Evolutionary conservation across 2,888 invertebrate genomes (phyloP).

Genomic region (Drosophila rubida): DNA sequence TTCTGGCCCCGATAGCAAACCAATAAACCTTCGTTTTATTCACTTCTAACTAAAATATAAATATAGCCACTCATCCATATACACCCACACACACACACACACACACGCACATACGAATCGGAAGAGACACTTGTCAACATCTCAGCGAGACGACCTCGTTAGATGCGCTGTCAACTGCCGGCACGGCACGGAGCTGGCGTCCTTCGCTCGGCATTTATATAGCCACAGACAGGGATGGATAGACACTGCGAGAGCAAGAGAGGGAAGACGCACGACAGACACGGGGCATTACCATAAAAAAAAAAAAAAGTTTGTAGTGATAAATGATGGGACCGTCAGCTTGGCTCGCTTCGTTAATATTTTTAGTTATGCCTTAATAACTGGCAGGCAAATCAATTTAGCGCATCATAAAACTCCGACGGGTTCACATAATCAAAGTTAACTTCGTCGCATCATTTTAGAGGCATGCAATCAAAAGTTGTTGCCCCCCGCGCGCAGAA

Average conservation of each 20-base stretch:
- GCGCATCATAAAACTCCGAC: constrained; percentile 65
- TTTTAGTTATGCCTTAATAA: constrained; percentile 76
- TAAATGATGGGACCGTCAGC: constrained; percentile 71
- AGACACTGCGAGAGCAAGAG: background rate
- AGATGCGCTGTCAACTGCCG: constrained; percentile 50
- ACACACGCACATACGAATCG: constrained; percentile 9
- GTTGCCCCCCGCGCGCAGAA: constrained; percentile 8
- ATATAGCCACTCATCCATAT: constrained; percentile 39
- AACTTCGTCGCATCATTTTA: constrained; percentile 37
- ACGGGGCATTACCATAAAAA: constrained; percentile 48
- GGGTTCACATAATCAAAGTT: constrained; percentile 56
- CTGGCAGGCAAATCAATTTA: constrained; percentile 73
- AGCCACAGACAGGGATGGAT: constrained; percentile 35
- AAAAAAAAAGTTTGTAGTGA: constrained; percentile 59
- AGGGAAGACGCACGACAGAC: background rate
- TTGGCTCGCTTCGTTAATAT: constrained; percentile 66
- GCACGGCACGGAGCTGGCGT: constrained; percentile 34
- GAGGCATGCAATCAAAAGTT: constrained; percentile 56
- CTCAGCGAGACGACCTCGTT: constrained; percentile 59
- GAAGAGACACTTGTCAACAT: constrained; percentile 48
- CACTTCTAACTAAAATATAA: constrained; percentile 44
- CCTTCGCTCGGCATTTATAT: constrained; percentile 54
- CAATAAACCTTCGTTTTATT: constrained; percentile 57
- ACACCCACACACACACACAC: constrained; percentile 21
- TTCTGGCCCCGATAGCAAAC: constrained; percentile 40